Conservation (phyloP, 1,140 invertebrate genomes). For the Tetramorium alpestre region DNA sequence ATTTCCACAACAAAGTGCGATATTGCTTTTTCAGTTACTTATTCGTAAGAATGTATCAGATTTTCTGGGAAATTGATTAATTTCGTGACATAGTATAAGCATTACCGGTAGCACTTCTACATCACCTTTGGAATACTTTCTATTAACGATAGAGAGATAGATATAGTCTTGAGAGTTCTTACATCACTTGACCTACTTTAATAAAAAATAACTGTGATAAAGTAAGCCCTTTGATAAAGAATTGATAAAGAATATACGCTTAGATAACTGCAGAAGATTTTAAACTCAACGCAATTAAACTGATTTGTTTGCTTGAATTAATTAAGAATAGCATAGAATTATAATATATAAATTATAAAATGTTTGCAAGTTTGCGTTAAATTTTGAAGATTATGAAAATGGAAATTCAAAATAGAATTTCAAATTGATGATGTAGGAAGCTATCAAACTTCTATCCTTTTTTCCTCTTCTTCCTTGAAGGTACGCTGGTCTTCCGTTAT, state of each 20-base stretch:
- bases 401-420: neutral
- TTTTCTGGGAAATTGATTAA: neutral
- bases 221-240: slow-evolving; percentile 8
- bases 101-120: neutral
- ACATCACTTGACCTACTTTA: slow-evolving; percentile 36
- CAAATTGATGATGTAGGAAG: neutral
- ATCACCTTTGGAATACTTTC: neutral
- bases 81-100: neutral
- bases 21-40: neutral
- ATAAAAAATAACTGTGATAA: slow-evolving; percentile 23
- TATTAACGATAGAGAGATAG: neutral
- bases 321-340: neutral
- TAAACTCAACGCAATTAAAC: neutral
- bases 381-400: neutral
- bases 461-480: too few relatives aligned
- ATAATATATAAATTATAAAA: neutral
- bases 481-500: too few relatives aligned
- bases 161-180: neutral
- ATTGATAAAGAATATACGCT: neutral
- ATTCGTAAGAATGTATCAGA: neutral
- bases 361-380: neutral
- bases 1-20: neutral
- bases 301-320: neutral
- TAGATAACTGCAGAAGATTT: neutral
- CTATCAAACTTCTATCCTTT: too few relatives aligned